Evolutionary conservation across 2,797 vertebrate genomes (phyloP), one percentile per base, ranked within the genome.

Genomic region (Arnoldichthys spilopterus): DNA sequence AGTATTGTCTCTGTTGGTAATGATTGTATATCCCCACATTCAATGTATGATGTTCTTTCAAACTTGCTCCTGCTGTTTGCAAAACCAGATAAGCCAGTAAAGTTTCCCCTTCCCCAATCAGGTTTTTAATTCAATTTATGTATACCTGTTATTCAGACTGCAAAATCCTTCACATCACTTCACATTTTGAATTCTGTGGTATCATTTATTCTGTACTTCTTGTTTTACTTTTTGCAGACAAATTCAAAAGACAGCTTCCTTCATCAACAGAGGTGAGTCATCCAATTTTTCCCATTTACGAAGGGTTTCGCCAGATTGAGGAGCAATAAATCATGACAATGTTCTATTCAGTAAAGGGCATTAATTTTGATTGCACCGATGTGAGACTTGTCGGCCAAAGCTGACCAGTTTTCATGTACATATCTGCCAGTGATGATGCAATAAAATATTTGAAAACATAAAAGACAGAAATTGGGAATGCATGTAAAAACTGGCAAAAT

Each of bases 221-320:
- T 80, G 20, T 74, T 73, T 43, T 22, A 54, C 45, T 22, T 74
- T 71, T 81, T 72, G 13, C 82, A 87, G 85, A 87, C 56, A 87
- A 75, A 82, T 63, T 58, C 71, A 68, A 62, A 37, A 34, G 47
- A 20, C 43, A 63, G 11, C 64, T 76, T 43, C 69, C 64, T 61
- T 77, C 82, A 58, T 84, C 80, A 70, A 56, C 68, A 56, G 82
- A 85, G 85, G 85, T 87, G 82, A 87, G 85, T 86, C 78, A 74
- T 83, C 20, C 3, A 16, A 16, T 7, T 32, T 75, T 78, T 79
- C 53, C 8, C 16, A 45, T 62, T 53, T 74, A 40, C 43, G 63
- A 15, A 54, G 16, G 30, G 59, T 32, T 40, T 59, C n/a, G 51
- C 59, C 66, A 56, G 26, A 51, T 61, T 40, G n/a, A 37, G 6